Percentiles rank a stretch among this genome's conserved stretches.
phyloP scores from a whole-genome alignment of 2,888 invertebrate species.

The Drosophila tanythrix region DNA sequence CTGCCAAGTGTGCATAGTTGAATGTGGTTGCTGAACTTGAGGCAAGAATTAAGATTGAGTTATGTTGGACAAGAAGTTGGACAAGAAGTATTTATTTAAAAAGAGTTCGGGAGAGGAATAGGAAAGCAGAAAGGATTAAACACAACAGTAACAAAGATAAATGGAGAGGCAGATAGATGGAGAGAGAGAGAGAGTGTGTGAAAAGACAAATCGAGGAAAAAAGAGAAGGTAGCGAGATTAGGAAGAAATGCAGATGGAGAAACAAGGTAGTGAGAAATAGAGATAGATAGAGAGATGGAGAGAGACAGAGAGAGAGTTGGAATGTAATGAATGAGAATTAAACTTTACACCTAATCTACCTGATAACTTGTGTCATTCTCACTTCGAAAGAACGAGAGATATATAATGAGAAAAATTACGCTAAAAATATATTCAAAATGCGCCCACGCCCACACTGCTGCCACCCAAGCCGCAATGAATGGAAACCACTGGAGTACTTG shows the following conservation, averaged over 20 bases:
- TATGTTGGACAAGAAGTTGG: too few relatives aligned
- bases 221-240: neutral
- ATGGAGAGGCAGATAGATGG: neutral
- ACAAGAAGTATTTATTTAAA: neutral
- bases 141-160: too few relatives aligned
- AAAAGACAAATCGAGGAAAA: neutral
- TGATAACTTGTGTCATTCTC: neutral
- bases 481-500: conserved; percentile 17
- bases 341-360: neutral
- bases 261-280: neutral
- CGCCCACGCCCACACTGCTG: neutral
- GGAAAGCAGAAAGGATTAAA: neutral
- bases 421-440: neutral
- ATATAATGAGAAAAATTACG: neutral
- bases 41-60: neutral
- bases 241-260: neutral
- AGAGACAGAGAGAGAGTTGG: neutral
- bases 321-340: neutral
- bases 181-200: neutral
- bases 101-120: too few relatives aligned
- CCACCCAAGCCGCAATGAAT: conserved; percentile 11
- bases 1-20: conserved; percentile 28
- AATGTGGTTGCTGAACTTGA: neutral
- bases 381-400: neutral
- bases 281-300: neutral